Evolutionary conservation across 2,888 invertebrate species (phyloP), one percentile per base, ranked within the genome.

Genomic region (Diogma glabrata): DNA sequence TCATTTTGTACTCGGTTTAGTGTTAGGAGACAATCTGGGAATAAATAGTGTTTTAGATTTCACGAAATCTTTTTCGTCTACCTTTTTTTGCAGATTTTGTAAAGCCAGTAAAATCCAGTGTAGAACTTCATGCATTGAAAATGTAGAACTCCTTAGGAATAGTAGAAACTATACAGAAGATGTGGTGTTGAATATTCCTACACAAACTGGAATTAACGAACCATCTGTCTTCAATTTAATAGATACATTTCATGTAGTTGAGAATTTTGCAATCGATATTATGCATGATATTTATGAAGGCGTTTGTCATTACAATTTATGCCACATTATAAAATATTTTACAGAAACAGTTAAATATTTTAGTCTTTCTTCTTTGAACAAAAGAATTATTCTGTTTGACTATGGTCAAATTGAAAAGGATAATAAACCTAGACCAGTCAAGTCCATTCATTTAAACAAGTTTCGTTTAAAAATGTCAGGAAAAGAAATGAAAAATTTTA

Each of bases 1-100:
- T 38, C 16, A 38, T 38, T 38, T 38, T 2, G 38, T 38, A 16
- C 17, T 38, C 4, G 5, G 22, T 2, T 38, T 38, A 17, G 9
- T 38, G 17, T 16, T 38, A 17, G 38, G 16, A 16, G 38, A 38
- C 17, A 38, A 38, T 38, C 17, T 38, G 17, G 38, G 38, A 17
- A 6, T 38, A 17, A 38, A 38, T 17, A 38, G 16, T 17, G 16
- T 38, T 38, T 16, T 38, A 38, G 4, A 33, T 33, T 3, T 10
- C 16, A 33, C n/a, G 5, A 33, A 33, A 12, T 33, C 33, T 33
- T 33, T 49, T 52, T 50, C 49, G 10, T 16, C 30, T 3, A 46
- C 45, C 9, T 49, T 43, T 22, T 52, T 28, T 50, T 52, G 50
- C 10, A 33, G 50, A 33, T 36, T 50, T 50, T 52, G 52, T 46